These are phyloP conservation scores for Limnodromus scolopaceus DNA, from an alignment of 2,797 vertebrate genomes.

Conservation along the genomic window DNA sequence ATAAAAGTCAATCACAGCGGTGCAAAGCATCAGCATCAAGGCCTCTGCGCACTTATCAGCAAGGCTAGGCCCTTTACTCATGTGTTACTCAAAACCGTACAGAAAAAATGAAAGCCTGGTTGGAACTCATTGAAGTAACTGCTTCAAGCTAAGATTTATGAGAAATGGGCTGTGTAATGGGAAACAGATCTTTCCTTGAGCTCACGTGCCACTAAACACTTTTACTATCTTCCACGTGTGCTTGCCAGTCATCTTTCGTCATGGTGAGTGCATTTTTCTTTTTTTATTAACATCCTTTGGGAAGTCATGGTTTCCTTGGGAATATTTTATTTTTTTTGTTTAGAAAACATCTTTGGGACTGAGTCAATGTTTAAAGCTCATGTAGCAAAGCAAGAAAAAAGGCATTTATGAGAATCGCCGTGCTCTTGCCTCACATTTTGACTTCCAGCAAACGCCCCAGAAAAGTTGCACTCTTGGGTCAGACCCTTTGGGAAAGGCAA, in stretches of 20 bases:
- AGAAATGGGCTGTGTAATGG: slow-evolving; percentile 16
- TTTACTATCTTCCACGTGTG: neutral
- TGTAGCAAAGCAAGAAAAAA: neutral
- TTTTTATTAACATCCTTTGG: neutral
- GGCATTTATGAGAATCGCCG: neutral
- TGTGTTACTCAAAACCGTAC: neutral
- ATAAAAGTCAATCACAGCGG: neutral
- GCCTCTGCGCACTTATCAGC: neutral
- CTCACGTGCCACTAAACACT: neutral
- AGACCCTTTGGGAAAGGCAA: neutral
- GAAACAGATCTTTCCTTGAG: slow-evolving; percentile 8
- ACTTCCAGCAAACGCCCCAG: neutral
- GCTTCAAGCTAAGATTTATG: slow-evolving; percentile 9
- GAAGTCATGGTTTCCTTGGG: neutral
- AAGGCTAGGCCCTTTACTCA: neutral
- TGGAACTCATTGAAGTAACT: neutral
- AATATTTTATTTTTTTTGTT: neutral
- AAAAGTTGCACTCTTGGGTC: neutral
- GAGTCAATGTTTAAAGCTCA: neutral
- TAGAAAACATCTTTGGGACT: neutral
- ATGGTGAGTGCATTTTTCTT: neutral
- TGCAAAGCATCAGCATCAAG: neutral
- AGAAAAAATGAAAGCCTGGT: neutral
- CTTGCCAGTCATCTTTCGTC: neutral
- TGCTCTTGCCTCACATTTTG: accelerated